Percentiles rank a stretch among this genome's conserved stretches.
Evolutionary conservation across 1,140 invertebrate genomes (phyloP).

Genomic region (Cydia fagiglandana): DNA sequence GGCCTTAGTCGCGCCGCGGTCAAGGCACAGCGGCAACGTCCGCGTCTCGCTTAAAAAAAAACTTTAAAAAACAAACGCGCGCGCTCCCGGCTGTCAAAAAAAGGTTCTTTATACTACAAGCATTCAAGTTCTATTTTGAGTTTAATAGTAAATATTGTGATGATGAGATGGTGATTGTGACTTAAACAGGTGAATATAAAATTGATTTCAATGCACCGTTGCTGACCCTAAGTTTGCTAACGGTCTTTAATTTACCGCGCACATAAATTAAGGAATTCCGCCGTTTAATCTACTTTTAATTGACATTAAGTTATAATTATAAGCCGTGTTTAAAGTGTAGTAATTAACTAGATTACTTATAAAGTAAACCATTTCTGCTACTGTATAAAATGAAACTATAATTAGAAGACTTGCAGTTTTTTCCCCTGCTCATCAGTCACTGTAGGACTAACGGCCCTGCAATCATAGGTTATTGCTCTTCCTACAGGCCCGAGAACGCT

Average conservation of each 20-base stretch:
- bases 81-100: constrained; percentile 64
- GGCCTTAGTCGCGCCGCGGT: constrained; percentile 69
- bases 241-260: constrained; percentile 33
- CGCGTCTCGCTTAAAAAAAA: constrained; percentile 53
- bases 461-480: constrained; percentile 79
- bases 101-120: constrained; percentile 34
- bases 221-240: constrained; percentile 38
- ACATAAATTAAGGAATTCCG: constrained; percentile 18
- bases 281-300: constrained; percentile 18
- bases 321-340: not conserved
- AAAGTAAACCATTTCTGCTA: not conserved
- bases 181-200: constrained; percentile 72
- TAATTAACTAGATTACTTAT: constrained; percentile 23
- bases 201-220: constrained; percentile 55
- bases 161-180: constrained; percentile 75
- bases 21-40: constrained; percentile 66
- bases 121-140: constrained; percentile 44
- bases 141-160: constrained; percentile 68
- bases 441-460: constrained; percentile 74
- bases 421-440: constrained; percentile 56
- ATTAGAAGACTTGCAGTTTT: constrained; percentile 51
- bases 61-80: constrained; percentile 50
- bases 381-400: constrained; percentile 41
- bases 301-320: not conserved
- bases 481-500: constrained; percentile 47